These are phyloP conservation scores for Lasaia peninsularis DNA, from an alignment of 1,140 invertebrate genomes.

Conservation along the genomic window DNA sequence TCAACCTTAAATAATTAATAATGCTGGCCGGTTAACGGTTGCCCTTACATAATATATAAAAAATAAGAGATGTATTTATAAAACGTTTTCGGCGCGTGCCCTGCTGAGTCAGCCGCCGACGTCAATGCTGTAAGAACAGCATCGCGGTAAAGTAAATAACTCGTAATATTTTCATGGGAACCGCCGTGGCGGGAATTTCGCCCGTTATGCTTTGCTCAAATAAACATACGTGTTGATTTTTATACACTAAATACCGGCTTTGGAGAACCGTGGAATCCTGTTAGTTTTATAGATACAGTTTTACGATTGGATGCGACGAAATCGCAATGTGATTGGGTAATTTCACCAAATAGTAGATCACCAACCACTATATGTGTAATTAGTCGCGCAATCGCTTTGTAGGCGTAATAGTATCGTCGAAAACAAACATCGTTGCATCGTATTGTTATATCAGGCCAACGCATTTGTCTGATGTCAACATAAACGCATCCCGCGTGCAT, in stretches of 20 bases:
- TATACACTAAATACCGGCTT: slow-evolving; percentile 58
- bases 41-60: slow-evolving; percentile 8
- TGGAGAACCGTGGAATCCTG: slow-evolving; percentile 40
- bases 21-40: background rate
- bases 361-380: background rate
- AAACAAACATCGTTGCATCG: slow-evolving; percentile 10
- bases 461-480: slow-evolving; percentile 67
- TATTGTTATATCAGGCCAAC: slow-evolving; percentile 53
- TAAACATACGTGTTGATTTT: slow-evolving; percentile 66
- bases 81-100: slow-evolving; percentile 31
- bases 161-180: slow-evolving; percentile 71
- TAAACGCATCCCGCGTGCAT: slow-evolving; percentile 49
- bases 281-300: slow-evolving; percentile 29
- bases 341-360: background rate
- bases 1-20: background rate
- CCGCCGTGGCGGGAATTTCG: slow-evolving; percentile 49
- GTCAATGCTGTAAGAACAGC: slow-evolving; percentile 57
- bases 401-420: slow-evolving; percentile 4
- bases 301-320: background rate
- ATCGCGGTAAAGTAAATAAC: slow-evolving; percentile 70
- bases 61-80: slow-evolving; percentile 11
- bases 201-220: slow-evolving; percentile 36
- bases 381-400: background rate
- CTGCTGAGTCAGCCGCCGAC: slow-evolving; percentile 53
- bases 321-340: background rate